Percentiles rank a stretch among this genome's conserved stretches.
Conservation (phyloP, 2,888 invertebrate species). For the Chymomyza fuscimana region DNA sequence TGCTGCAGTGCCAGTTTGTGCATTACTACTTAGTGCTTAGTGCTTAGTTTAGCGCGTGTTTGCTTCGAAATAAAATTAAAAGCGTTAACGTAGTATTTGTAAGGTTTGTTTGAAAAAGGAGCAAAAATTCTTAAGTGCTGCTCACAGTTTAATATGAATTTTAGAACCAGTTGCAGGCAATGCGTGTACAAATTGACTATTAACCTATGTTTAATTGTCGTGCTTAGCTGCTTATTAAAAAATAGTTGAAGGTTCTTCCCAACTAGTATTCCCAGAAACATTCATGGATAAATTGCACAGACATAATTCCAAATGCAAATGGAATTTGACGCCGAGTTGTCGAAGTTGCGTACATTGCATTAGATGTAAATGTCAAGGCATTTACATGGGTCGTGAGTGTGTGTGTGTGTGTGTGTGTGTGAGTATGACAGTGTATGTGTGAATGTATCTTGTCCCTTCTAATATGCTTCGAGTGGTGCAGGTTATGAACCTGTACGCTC, state of each 20-base stretch:
- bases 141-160: background rate
- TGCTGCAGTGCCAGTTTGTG: background rate
- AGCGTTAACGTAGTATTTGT: background rate
- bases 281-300: background rate
- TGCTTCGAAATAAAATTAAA: background rate
- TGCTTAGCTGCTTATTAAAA: background rate
- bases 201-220: background rate
- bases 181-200: too few relatives aligned
- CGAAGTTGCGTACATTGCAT: conserved; percentile 49
- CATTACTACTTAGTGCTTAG: background rate
- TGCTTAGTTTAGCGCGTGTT: background rate
- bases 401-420: conserved; percentile 19
- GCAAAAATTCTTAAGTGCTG: background rate
- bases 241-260: conserved; percentile 10
- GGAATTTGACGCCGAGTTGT: conserved; percentile 63
- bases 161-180: background rate
- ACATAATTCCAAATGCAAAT: conserved; percentile 58
- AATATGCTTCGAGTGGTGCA: conserved; percentile 72
- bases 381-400: conserved; percentile 60
- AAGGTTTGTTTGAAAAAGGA: too few relatives aligned
- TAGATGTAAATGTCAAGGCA: conserved; percentile 72
- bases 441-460: conserved; percentile 57
- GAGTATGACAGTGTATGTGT: background rate
- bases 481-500: conserved; percentile 73
- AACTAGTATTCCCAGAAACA: background rate